These are phyloP conservation scores for Cynopterus brachyotis DNA, from an alignment of 2,113 vertebrate species.

Conservation along the genomic window DNA sequence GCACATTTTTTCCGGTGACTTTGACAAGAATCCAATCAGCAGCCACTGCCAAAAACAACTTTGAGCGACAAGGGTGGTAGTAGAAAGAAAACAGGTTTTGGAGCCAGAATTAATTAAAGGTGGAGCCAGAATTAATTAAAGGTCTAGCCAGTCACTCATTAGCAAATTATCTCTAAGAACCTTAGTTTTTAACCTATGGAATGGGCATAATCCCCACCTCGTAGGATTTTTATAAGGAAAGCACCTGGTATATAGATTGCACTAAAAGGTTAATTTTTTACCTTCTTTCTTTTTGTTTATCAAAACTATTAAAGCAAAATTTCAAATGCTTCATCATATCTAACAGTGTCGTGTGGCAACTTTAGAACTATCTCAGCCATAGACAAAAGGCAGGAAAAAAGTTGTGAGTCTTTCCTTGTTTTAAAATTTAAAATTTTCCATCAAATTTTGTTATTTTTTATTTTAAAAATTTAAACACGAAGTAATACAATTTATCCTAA, in stretches of 20 bases:
- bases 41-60: neutral
- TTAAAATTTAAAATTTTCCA: conserved; percentile 16
- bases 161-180: neutral
- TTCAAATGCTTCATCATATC: neutral
- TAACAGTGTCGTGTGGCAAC: neutral
- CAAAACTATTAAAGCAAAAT: neutral
- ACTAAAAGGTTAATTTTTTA: neutral
- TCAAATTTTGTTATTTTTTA: neutral
- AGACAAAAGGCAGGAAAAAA: neutral
- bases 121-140: neutral
- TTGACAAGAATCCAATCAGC: neutral
- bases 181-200: neutral
- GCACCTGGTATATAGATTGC: neutral
- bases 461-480: neutral
- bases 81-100: neutral
- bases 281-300: neutral
- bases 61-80: neutral
- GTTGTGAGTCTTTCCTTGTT: neutral
- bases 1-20: neutral
- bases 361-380: neutral
- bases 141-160: neutral
- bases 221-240: neutral
- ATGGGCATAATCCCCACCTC: neutral
- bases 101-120: neutral
- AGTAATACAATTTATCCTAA: neutral